Evolutionary conservation across 2,797 vertebrate species (phyloP).

Genomic region (Eospalax fontanierii): DNA sequence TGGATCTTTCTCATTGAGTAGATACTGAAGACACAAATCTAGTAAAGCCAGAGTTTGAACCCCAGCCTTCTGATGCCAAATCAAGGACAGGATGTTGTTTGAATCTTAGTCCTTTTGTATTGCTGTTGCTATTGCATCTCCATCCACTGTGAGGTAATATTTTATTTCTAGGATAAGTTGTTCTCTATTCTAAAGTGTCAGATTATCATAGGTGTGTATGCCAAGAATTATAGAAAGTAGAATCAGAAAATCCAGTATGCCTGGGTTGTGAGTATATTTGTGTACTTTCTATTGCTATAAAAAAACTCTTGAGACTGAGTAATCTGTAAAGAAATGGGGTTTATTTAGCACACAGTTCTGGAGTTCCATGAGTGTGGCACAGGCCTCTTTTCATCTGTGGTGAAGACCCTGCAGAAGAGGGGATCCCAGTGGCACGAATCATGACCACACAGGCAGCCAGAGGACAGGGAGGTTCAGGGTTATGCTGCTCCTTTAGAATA

Average conservation of each 20-base stretch:
- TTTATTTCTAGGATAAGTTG: slow-evolving; percentile 23
- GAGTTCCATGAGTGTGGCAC: too few species aligned
- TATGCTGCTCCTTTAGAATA: neutral
- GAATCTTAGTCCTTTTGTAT: slow-evolving; percentile 32
- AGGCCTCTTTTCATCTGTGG: neutral
- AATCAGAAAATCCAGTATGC: neutral
- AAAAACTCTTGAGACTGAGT: neutral
- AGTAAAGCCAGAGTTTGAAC: neutral
- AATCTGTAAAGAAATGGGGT: neutral
- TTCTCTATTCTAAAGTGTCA: slow-evolving; percentile 22
- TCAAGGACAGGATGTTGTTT: slow-evolving; percentile 18
- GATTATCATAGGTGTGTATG: neutral
- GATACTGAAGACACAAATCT: slow-evolving; percentile 31
- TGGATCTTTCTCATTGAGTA: neutral
- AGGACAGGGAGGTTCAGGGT: neutral
- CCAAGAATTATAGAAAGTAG: neutral
- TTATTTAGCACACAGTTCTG: neutral
- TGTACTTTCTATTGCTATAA: neutral
- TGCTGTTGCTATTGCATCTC: neutral
- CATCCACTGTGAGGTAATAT: neutral
- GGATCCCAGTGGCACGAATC: too few species aligned
- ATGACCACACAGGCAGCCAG: neutral
- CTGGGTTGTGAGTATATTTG: neutral
- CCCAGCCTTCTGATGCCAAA: slow-evolving; percentile 13
- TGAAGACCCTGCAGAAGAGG: too few species aligned